Evolutionary conservation across 2,888 invertebrate genomes (phyloP), one percentile per base, ranked within the genome.

Genomic region (Mesorhabditis sp.): DNA sequence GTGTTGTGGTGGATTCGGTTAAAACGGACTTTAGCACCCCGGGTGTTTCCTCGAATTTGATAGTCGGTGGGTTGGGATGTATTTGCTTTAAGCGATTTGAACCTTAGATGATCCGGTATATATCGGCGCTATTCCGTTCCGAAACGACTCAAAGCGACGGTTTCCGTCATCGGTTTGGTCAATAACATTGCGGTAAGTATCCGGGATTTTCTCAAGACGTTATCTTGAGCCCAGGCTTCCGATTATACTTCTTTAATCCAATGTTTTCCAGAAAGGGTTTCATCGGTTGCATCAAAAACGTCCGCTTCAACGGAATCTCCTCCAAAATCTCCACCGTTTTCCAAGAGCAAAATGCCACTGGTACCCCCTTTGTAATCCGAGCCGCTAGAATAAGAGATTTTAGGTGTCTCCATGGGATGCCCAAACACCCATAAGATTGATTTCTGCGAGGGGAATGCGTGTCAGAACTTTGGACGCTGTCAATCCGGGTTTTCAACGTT

Each of bases 21-120:
- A 80, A 82, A 66, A 85, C 82, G 7, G 84, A 85, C 69, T 84
- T 84, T 70, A 79, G 76, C 65, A 85, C 84, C 4, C 84, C 84
- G 10, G 84, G 84, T 10, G 80, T 83, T 0, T 84, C 84, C 6
- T 78, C 84, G 0, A 85, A 84, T 73, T 73, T 84, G 13, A 81
- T 82, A 44, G 77, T 84, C 62, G 82, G 81, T 80, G 67, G 67
- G 65, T 61, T 50, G 15, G 2, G 7, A n/a, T 63, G 10, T 13
- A 28, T 4, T n/a, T 6, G 10, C 5, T 10, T 63, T 63, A 13
- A 10, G 28, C 28, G 28, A 28, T 28, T 43, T 41, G 7, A 7
- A 43, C 43, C 42, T 43, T 6, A 68, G 74, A 75, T 58, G 75
- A 75, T 67, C 72, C 72, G 0, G 73, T 75, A 15, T 75, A 67